Evolutionary conservation across 2,113 vertebrate genomes (phyloP).

Genomic region (Oreotragus oreotragus): DNA sequence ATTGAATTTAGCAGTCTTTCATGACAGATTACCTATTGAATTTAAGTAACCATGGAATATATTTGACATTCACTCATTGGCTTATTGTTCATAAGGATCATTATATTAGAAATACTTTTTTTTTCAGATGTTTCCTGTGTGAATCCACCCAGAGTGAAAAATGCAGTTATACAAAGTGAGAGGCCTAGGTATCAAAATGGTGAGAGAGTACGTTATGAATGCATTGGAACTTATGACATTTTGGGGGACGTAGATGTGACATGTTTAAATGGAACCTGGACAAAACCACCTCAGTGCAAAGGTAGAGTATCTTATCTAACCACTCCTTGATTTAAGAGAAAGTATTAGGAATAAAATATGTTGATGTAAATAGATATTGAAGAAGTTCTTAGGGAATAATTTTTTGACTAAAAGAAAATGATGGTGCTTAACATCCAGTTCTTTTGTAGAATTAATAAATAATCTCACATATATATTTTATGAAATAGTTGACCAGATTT

Average conservation of each 20-base stretch:
- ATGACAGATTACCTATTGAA: no score
- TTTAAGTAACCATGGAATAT: no score
- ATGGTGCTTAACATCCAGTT: neutral
- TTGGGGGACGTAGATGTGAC: neutral
- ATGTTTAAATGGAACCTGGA: slow-evolving; percentile 52
- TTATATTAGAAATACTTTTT: no score
- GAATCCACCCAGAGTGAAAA: neutral
- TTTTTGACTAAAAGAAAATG: neutral
- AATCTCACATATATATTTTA: neutral
- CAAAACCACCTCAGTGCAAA: slow-evolving; percentile 40
- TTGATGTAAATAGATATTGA: neutral
- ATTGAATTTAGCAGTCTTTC: no score
- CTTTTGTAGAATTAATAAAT: neutral
- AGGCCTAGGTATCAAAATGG: neutral
- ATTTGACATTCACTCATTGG: no score
- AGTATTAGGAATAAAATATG: neutral
- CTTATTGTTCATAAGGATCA: no score
- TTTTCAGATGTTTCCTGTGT: slow-evolving; percentile 23
- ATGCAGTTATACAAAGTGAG: fast-evolving
- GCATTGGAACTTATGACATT: neutral
- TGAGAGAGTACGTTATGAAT: slow-evolving; percentile 6
- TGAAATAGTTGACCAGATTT: neutral
- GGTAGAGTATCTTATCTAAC: neutral
- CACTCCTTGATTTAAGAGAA: neutral
- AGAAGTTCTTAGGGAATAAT: neutral